phyloP scores from a whole-genome alignment of 2,113 vertebrate species.

The Hydrolagus affinis region DNA sequence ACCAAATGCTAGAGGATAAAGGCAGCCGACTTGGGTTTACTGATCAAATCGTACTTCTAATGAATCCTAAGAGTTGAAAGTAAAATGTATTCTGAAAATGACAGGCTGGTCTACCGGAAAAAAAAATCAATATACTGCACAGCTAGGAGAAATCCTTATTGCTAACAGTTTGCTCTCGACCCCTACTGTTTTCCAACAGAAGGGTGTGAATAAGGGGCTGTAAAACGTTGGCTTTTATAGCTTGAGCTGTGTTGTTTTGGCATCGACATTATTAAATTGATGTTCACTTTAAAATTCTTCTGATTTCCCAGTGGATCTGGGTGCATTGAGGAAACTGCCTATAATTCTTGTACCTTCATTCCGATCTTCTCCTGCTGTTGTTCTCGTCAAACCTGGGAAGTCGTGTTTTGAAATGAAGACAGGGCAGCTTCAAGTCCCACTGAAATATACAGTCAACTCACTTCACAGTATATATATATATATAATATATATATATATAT shows the following conservation, averaged over 20 bases:
- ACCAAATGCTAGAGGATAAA: background rate
- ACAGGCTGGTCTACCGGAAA: background rate
- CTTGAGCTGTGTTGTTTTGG: background rate
- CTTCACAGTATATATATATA: no score
- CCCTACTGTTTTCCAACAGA: background rate
- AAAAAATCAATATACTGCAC: slow-evolving; percentile 7
- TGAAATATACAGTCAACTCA: no score
- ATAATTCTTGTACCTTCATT: slow-evolving; percentile 15
- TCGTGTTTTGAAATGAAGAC: no score
- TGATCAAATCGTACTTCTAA: slow-evolving; percentile 10
- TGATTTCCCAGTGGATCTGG: background rate
- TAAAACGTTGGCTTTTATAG: background rate
- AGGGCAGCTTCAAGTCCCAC: no score
- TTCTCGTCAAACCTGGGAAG: background rate
- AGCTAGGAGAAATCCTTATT: slow-evolving; percentile 16
- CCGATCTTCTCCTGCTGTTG: background rate
- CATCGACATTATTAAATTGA: slow-evolving; percentile 8
- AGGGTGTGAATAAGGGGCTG: background rate
- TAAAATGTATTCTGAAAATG: slow-evolving; percentile 2
- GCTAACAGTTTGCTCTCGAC: background rate
- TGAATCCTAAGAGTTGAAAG: background rate
- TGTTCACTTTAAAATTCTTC: background rate
- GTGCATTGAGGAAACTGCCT: background rate
- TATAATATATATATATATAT: no score
- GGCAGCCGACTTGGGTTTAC: background rate